phyloP scores from a whole-genome alignment of 2,888 invertebrate species.

The Aleiodes testaceus region DNA sequence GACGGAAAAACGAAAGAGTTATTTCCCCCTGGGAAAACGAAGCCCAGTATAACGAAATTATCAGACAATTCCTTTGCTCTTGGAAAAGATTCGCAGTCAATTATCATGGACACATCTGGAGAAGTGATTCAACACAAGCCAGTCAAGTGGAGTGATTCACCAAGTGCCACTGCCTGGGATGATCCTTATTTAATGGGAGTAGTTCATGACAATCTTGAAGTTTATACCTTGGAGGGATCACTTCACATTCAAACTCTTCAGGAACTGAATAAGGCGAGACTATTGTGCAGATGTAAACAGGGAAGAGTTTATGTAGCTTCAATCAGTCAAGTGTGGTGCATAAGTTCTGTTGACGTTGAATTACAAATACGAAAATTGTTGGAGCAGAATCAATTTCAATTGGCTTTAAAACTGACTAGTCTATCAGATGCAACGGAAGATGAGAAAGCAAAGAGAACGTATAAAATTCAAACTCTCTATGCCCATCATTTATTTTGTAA shows the following conservation, averaged over 20 bases:
- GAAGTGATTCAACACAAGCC: slow-evolving; percentile 81
- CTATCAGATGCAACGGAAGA: slow-evolving; percentile 86
- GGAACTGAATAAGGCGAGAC: slow-evolving; percentile 83
- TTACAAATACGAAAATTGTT: slow-evolving; percentile 89
- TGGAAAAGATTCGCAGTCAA: slow-evolving; percentile 90
- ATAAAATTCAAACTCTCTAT: slow-evolving; percentile 91
- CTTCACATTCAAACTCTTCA: slow-evolving; percentile 87
- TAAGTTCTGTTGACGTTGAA: slow-evolving; percentile 86
- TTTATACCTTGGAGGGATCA: slow-evolving; percentile 88
- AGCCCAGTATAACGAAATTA: slow-evolving; percentile 87
- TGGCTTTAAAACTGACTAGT: slow-evolving; percentile 91
- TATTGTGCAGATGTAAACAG: slow-evolving; percentile 82
- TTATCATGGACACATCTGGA: slow-evolving; percentile 86
- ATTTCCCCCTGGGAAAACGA: slow-evolving; percentile 89
- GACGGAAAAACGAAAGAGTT: slow-evolving; percentile 84
- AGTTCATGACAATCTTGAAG: slow-evolving; percentile 86
- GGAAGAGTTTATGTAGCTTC: slow-evolving; percentile 92
- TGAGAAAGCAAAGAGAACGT: slow-evolving; percentile 86
- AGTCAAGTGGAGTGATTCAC: slow-evolving; percentile 86
- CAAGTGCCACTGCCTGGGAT: slow-evolving; percentile 89
- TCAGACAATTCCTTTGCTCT: slow-evolving; percentile 85
- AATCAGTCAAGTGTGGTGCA: slow-evolving; percentile 90
- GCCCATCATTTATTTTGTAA: slow-evolving; percentile 94
- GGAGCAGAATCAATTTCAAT: slow-evolving; percentile 92
- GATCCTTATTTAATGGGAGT: slow-evolving; percentile 93